phyloP scores from a whole-genome alignment of 2,113 vertebrate genomes.

The Anthoscopus minutus region DNA sequence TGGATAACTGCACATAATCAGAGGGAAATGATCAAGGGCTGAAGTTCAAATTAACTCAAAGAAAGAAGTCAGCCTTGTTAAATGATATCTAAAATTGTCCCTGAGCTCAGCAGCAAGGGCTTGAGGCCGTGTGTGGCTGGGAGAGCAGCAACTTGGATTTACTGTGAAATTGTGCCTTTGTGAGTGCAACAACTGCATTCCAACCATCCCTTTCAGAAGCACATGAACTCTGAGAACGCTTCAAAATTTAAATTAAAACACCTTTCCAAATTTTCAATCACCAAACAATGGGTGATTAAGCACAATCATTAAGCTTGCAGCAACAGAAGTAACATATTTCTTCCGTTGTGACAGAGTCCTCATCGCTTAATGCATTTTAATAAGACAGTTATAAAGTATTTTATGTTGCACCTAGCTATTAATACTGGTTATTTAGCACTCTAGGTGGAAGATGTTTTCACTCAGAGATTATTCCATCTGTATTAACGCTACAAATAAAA shows the following conservation, averaged over 20 bases:
- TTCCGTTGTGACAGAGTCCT: conserved; percentile 12
- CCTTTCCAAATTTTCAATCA: background rate
- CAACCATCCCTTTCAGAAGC: background rate
- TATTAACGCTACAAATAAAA: background rate
- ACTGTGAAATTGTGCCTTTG: fast-evolving
- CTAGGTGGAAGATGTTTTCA: background rate
- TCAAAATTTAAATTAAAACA: background rate
- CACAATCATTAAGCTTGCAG: background rate
- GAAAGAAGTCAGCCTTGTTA: background rate
- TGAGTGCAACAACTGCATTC: background rate
- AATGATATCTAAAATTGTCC: background rate
- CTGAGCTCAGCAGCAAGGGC: background rate
- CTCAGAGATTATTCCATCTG: background rate
- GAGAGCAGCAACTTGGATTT: background rate
- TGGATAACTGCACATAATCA: background rate
- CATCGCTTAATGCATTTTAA: background rate
- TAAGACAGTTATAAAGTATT: background rate
- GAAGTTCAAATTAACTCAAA: background rate
- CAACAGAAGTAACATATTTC: background rate
- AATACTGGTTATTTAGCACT: background rate
- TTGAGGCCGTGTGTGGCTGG: background rate
- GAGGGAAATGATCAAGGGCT: background rate
- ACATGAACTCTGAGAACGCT: background rate
- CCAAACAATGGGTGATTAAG: conserved; percentile 31
- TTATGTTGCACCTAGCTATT: background rate